Percentiles rank a stretch among this genome's conserved stretches.
phyloP scores from a whole-genome alignment of 2,113 vertebrate genomes.

The Daboia siamensis region DNA sequence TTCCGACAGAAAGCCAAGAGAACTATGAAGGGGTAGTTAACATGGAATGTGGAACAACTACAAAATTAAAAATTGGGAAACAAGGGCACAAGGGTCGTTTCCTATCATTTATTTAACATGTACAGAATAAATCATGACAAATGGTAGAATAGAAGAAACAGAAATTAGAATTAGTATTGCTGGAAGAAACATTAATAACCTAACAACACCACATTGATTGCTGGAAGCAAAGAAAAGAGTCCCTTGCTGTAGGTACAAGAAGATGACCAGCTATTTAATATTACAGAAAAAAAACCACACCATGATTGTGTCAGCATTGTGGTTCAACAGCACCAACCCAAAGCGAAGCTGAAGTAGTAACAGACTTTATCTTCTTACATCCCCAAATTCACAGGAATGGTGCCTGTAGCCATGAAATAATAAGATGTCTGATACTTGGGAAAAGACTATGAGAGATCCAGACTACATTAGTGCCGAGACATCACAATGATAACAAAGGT shows the following conservation, averaged over 20 bases:
- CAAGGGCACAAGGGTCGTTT: background rate
- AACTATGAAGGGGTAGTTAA: background rate
- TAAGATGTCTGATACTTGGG: background rate
- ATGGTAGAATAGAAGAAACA: background rate
- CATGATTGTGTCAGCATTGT: background rate
- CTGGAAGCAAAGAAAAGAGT: background rate
- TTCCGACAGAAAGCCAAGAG: too few relatives aligned
- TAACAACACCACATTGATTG: background rate
- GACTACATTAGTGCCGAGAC: background rate
- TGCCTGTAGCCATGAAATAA: background rate
- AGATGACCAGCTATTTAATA: background rate
- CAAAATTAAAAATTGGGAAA: background rate
- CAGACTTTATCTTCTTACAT: background rate
- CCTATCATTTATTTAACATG: background rate
- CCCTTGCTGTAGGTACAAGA: background rate
- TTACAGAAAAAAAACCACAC: background rate
- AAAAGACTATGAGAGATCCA: background rate
- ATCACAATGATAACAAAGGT: background rate
- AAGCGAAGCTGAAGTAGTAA: background rate
- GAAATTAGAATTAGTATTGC: background rate
- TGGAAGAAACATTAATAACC: background rate
- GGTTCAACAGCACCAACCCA: background rate
- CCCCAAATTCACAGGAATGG: background rate
- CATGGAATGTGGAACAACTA: background rate
- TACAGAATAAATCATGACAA: background rate